Conservation (phyloP, 2,888 invertebrate species). For the Acanthacorydalis orientalis region DNA sequence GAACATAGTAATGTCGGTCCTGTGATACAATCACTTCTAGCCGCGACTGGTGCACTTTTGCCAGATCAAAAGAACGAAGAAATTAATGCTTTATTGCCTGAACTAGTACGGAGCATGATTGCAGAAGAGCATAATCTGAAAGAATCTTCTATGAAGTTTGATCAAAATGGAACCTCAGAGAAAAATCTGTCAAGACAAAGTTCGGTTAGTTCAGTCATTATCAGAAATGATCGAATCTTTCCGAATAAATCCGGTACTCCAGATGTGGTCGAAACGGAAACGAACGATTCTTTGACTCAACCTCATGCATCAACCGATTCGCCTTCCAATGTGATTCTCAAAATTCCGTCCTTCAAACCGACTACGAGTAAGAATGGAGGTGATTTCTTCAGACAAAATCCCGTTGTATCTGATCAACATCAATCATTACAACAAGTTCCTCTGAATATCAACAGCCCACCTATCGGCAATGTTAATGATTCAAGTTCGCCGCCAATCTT, state of each 20-base stretch:
- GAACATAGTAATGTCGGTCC: slow-evolving; percentile 31
- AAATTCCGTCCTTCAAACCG: slow-evolving; percentile 85
- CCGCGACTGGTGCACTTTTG: slow-evolving; percentile 18
- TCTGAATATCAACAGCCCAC: slow-evolving; percentile 8
- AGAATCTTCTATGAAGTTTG: too few relatives aligned
- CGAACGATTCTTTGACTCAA: slow-evolving; percentile 27
- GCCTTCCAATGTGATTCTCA: slow-evolving; percentile 62
- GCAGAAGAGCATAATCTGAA: slow-evolving; percentile 25
- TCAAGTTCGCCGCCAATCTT: slow-evolving; percentile 37
- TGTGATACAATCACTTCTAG: slow-evolving; percentile 34
- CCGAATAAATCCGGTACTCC: slow-evolving; percentile 26
- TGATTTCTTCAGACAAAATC: slow-evolving; percentile 22
- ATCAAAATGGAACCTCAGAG: slow-evolving; percentile 5
- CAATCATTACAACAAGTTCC: not conserved
- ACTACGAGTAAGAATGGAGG: slow-evolving; percentile 30
- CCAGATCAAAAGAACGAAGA: slow-evolving; percentile 21
- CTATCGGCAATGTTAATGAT: slow-evolving; percentile 23
- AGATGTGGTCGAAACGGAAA: slow-evolving; percentile 19
- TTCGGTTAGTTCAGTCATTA: slow-evolving; percentile 25
- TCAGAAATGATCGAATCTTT: slow-evolving; percentile 17
- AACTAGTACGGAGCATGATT: slow-evolving; percentile 36
- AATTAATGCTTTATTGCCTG: slow-evolving; percentile 27
- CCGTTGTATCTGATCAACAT: slow-evolving; percentile 8
- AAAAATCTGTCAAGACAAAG: slow-evolving; percentile 19
- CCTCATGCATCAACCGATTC: slow-evolving; percentile 31